phyloP scores from a whole-genome alignment of 2,113 vertebrate species.

The Oncorhynchus tshawytscha region DNA sequence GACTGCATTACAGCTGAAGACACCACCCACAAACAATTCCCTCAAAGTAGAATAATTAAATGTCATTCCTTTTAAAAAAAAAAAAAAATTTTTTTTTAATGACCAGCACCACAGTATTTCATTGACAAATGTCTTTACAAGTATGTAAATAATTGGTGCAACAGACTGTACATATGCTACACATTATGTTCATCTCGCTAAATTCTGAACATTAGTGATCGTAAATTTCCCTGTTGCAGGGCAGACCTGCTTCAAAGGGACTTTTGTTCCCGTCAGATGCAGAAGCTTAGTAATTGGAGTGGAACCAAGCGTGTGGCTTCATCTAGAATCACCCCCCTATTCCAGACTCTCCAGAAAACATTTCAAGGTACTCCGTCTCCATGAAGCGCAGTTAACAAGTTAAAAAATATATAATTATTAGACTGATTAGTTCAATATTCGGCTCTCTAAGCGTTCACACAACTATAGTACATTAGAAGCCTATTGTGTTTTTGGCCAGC shows the following conservation, averaged over 20 bases:
- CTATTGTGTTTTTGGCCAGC: background rate
- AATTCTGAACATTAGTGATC: no score
- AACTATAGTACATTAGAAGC: no score
- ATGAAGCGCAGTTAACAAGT: background rate
- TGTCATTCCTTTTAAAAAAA: background rate
- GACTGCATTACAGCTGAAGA: background rate
- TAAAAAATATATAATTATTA: no score
- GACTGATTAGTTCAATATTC: no score
- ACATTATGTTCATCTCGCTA: no score
- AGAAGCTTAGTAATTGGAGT: constrained; percentile 9
- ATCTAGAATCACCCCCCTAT: constrained; percentile 10
- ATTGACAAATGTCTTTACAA: no score
- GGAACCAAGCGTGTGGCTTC: constrained; percentile 4
- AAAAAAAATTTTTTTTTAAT: background rate
- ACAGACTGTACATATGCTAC: no score
- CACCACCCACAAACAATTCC: background rate
- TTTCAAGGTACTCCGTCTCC: constrained; percentile 7
- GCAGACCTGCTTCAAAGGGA: constrained; percentile 15
- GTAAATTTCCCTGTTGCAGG: background rate
- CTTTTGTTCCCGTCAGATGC: constrained; percentile 8
- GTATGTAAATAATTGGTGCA: no score
- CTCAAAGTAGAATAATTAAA: background rate
- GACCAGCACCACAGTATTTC: no score
- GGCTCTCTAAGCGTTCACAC: background rate
- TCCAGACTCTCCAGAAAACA: constrained; percentile 4